Evolutionary conservation across 1,140 invertebrate species (phyloP), one percentile per base, ranked within the genome.

Genomic region (Polyergus mexicanus): DNA sequence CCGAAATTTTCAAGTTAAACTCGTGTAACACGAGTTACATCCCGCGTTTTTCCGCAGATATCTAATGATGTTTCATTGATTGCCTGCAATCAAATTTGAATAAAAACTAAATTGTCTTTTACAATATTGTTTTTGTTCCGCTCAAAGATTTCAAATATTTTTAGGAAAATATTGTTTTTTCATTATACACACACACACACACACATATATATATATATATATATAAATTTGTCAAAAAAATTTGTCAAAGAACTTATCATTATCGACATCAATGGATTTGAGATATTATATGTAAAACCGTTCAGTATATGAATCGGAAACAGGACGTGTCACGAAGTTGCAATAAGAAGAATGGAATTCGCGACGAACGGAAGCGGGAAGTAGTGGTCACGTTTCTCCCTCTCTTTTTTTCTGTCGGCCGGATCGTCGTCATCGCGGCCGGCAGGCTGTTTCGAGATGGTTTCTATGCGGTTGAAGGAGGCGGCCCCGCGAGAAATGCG

Each of bases 401-500:
- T 63, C 22, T 63, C 51, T 28, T 6, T 28, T 6, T 76, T 75
- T 44, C 25, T 44, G 35, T 62, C 47, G n/a, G 35, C 32, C 22
- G 54, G 38, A 81, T 72, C 54, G 58, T 78, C 62, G 54, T 83
- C 41, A 22, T 72, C 38, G 51, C 25, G 65, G 19, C 11, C 51
- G 19, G 54, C 32, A 54, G 32, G n/a, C 66, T 60, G 44, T 58
- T 78, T 78, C 32, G 54, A 77, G 84, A 54, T 78, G 84, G 74
- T 86, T 88, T 88, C 84, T 84, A 65, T 54, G 68, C 74, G 77
- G 80, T 65, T 85, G 68, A 60, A 85, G 75, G 78, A 85, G 85
- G 76, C 84, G 83, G 78, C 66, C 89, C 86, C 80, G 75, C 66
- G 89, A 93, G 91, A 93, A 93, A 93, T 93, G 92, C 92, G 92